Percentiles rank a stretch among this genome's conserved stretches.
Conservation (phyloP, 2,113 vertebrate species). For the Amblyopsis rosae region DNA sequence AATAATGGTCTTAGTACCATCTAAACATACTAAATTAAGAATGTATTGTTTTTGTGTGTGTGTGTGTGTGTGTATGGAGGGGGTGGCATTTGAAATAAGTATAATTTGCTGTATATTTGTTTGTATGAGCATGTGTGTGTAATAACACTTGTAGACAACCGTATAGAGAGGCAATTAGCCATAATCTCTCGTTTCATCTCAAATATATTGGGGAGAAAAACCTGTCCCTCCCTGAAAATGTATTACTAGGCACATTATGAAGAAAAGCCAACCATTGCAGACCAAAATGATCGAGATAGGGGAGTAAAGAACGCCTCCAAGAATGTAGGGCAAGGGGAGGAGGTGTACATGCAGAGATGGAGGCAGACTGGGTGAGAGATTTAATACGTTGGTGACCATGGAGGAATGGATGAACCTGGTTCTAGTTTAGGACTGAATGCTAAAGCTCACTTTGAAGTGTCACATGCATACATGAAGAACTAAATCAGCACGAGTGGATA, state of each 20-base stretch:
- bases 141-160: not conserved
- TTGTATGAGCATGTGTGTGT: not conserved
- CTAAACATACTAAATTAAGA: not conserved
- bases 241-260: constrained; percentile 6
- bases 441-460: too few relatives aligned
- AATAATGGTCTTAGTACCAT: not conserved
- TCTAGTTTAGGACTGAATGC: too few relatives aligned
- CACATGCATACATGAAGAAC: too few relatives aligned
- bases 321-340: constrained; percentile 11
- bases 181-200: not conserved
- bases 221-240: not conserved
- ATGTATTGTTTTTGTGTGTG: not conserved
- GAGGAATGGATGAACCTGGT: too few relatives aligned
- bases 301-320: constrained; percentile 1
- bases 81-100: not conserved
- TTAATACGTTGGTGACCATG: too few relatives aligned
- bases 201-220: not conserved
- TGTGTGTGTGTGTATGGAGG: not conserved
- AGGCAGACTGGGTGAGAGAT: not conserved
- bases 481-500: too few relatives aligned
- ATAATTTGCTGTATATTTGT: not conserved
- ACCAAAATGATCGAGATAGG: constrained; percentile 21
- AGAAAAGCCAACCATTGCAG: not conserved
- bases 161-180: constrained; percentile 1
- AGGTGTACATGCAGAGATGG: not conserved